Evolutionary conservation across 1,140 invertebrate species (phyloP), one percentile per base, ranked within the genome.

Genomic region (Oncopeltus fasciatus): DNA sequence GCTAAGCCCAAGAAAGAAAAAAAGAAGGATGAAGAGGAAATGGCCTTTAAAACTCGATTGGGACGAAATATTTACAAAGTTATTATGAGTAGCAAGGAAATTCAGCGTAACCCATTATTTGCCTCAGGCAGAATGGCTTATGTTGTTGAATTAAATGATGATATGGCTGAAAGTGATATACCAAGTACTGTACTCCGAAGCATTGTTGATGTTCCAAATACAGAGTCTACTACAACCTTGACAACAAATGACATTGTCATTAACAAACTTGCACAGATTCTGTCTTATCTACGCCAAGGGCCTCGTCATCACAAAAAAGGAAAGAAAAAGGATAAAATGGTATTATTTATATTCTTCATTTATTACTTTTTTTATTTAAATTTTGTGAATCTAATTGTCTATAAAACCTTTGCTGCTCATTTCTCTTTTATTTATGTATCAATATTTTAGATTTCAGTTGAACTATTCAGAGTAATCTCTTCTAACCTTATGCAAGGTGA

Each of bases 71-170:
- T 91, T 51, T 83, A 84, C 69, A 83, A 87, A 70, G 65, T 67
- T 27, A 65, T 64, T 46, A 59, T 70, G 57, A 81, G 81, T 64
- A 84, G 80, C 0, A 83, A 85, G 65, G 81, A 83, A 61, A 78
- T 88, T 51, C 83, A 88, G 44, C 78, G 88, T 46, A 98, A 97
- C 73, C 95, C 98, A 68, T 72, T 97, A n/a, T 99, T 98, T 76
- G 83, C 89, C 3, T 89, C 93, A 0, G 90, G 93, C 0, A 80
- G 96, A 16, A 99, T 98, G 94, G 96, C 96, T 0, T 99, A 99
- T 72, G 87, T 98, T 1, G 91, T 98, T 57, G 95, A 99, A 69
- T 73, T 98, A 62, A 81, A 93, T 64, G 95, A 98, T 70, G 92
- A 93, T 59, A 86, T 83, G 64, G 83, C 85, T 8, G 90, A 93